Evolutionary conservation across 2,888 invertebrate genomes (phyloP), one percentile per base, ranked within the genome.

Genomic region (Pheosia tremula): DNA sequence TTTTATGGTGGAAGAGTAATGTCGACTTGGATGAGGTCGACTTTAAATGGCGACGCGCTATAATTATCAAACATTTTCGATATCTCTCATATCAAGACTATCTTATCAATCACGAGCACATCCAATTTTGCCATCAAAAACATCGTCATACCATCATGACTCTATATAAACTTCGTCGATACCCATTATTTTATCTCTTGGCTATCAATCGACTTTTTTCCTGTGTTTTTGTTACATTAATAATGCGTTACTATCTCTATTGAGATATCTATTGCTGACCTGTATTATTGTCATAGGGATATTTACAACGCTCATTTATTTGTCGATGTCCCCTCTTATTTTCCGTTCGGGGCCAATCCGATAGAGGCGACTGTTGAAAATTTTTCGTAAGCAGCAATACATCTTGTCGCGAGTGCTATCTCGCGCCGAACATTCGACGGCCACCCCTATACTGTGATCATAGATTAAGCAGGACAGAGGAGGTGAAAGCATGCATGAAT

Each of bases 381-480:
- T 90, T 93, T 93, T 92, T 92, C 93, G 92, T 93, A 93, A 93
- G 94, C 92, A 93, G 93, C 89, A 88, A 94, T 94, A 90, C 90
- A 88, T 93, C 93, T 94, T 94, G 91, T 86, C 87, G 87, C 83
- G 89, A 88, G 88, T 88, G 89, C 93, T 91, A 94, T 94, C 94
- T 94, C 89, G 88, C 85, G 82, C 87, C 86, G 91, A 91, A 91
- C 94, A 93, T 92, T 93, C 94, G 88, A 87, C 86, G 87, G 85
- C 88, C 90, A 84, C 90, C 90, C 91, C 91, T 87, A 87, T 85
- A 86, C 82, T 82, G 75, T 65, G 60, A 58, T 4, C 89, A 89
- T 74, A 88, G 87, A 88, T 37, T 74, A 79, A 37, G 3, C 43
- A 11, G 4, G 6, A 3, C 57, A 66, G 59, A 74, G 39, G 43